phyloP scores from a whole-genome alignment of 2,888 invertebrate genomes.

The Nebria brevicollis region DNA sequence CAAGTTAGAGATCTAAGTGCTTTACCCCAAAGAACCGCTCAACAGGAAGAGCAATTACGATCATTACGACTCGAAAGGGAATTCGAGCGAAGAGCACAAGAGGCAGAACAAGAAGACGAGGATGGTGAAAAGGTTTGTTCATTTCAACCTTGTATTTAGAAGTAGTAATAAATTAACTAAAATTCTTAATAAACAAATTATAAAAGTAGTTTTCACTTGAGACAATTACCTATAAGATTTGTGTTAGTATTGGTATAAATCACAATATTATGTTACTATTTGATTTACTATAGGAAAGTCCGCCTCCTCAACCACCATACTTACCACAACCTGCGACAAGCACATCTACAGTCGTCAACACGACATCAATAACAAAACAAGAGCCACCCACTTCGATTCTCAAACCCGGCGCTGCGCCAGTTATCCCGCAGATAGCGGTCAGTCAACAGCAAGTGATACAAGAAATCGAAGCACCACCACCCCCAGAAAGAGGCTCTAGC shows the following conservation, averaged over 20 bases:
- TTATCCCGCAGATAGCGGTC: conserved; percentile 50
- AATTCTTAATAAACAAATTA: too few relatives aligned
- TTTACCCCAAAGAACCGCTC: conserved; percentile 74
- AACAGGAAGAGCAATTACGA: conserved; percentile 88
- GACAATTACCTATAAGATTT: too few relatives aligned
- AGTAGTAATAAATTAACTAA: too few relatives aligned
- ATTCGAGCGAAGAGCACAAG: conserved; percentile 90
- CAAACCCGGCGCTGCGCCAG: conserved; percentile 62
- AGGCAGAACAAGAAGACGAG: conserved; percentile 75
- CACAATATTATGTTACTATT: not conserved
- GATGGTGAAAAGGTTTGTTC: conserved; percentile 73
- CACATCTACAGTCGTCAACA: conserved; percentile 56
- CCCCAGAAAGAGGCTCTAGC: conserved; percentile 89
- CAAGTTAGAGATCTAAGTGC: conserved; percentile 84
- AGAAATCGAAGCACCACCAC: conserved; percentile 70
- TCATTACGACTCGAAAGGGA: conserved; percentile 93
- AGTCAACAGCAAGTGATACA: conserved; percentile 47
- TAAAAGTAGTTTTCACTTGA: not conserved
- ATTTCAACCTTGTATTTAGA: not conserved
- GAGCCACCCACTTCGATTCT: conserved; percentile 60
- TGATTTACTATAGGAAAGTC: conserved; percentile 55
- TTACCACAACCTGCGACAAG: conserved; percentile 60
- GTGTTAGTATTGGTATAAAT: too few relatives aligned
- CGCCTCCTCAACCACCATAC: conserved; percentile 56
- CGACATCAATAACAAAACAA: conserved; percentile 55